Evolutionary conservation across 2,888 invertebrate genomes (phyloP).

Genomic region (Cerceris rybyensis): DNA sequence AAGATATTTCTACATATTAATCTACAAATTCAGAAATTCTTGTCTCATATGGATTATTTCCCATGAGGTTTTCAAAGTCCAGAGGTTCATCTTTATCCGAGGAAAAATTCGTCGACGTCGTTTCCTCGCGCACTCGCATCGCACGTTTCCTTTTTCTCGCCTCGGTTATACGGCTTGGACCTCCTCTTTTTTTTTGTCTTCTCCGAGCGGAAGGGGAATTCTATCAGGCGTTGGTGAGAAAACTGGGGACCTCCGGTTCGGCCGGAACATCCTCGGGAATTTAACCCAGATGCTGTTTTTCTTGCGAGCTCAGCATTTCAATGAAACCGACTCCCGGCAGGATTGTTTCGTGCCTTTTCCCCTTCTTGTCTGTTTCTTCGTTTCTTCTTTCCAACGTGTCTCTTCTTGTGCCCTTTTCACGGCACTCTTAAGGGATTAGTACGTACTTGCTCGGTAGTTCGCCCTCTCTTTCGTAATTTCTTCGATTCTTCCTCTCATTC

Average conservation of each 20-base stretch:
- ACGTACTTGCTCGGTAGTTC: constrained; percentile 5
- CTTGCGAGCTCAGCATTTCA: constrained; percentile 56
- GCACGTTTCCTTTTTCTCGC: neutral
- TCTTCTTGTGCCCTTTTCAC: constrained; percentile 8
- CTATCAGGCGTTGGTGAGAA: constrained; percentile 33
- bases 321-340: constrained; percentile 55
- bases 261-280: constrained; percentile 56
- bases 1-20: neutral
- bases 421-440: constrained; percentile 61
- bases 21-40: neutral
- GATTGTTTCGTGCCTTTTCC: constrained; percentile 35
- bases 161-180: neutral
- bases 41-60: constrained; percentile 38
- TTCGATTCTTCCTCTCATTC: neutral
- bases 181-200: constrained; percentile 3
- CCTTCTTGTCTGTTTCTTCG: neutral
- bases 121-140: neutral
- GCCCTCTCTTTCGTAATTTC: constrained; percentile 5
- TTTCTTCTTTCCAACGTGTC: neutral
- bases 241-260: neutral
- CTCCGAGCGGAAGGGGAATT: constrained; percentile 37
- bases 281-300: constrained; percentile 63
- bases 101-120: constrained; percentile 30
- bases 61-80: constrained; percentile 30
- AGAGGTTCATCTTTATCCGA: constrained; percentile 10